These are phyloP conservation scores for Octodon degus DNA, from an alignment of 2,113 vertebrate species.

Conservation along the genomic window DNA sequence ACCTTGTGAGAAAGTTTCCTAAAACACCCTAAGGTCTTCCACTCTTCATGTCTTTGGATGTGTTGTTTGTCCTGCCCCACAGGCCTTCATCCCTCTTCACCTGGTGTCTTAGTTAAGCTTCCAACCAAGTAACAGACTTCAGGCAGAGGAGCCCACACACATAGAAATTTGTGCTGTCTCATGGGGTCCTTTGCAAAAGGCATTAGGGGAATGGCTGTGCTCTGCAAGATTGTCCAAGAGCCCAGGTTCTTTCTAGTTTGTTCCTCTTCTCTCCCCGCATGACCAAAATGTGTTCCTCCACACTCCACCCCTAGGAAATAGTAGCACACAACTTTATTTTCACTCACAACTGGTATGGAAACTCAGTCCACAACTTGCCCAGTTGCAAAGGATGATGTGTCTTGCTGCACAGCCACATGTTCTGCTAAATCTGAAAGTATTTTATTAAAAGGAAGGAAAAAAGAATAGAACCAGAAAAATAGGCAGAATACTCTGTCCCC, in stretches of 20 bases:
- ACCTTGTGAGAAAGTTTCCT: neutral
- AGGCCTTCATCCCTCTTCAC: slow-evolving; percentile 8
- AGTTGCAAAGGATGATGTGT: neutral
- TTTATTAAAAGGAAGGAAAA: neutral
- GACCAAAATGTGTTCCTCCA: neutral
- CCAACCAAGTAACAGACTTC: neutral
- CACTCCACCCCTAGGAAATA: neutral
- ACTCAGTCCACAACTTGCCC: neutral
- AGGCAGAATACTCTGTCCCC: neutral
- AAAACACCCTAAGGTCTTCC: slow-evolving; percentile 31
- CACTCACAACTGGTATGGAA: neutral
- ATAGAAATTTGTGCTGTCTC: neutral
- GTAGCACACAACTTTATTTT: neutral
- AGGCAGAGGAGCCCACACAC: slow-evolving; percentile 17
- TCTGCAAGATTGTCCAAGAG: neutral
- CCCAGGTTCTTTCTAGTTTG: neutral
- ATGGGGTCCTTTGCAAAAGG: neutral
- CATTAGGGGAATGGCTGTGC: neutral
- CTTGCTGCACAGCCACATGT: neutral
- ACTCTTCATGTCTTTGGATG: neutral
- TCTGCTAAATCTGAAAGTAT: neutral
- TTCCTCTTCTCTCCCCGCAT: neutral
- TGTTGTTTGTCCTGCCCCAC: neutral
- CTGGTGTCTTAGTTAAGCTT: neutral
- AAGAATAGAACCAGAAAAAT: neutral